Evolutionary conservation across 2,888 invertebrate species (phyloP), one percentile per base, ranked within the genome.

Genomic region (Agrochola circellaris): DNA sequence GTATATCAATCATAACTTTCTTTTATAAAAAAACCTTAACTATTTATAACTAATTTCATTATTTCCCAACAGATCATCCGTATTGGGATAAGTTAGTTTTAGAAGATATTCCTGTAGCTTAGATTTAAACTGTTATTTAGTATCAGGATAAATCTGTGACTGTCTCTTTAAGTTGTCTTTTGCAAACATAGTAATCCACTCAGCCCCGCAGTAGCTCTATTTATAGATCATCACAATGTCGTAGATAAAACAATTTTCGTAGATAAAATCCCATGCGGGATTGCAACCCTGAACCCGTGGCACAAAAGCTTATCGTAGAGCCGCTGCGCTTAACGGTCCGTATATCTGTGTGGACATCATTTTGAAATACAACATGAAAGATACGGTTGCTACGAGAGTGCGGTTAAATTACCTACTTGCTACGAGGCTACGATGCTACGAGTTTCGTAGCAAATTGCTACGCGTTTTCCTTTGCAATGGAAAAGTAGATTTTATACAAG

Each of bases 401-500:
- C 56, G 20, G n/a, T 64, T 38, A 38, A 42, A 70, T 34, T 64
- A 82, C 23, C 51, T 8, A 51, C 48, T 79, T 75, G 71, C 78
- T 81, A 77, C 83, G 61, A 61, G 42, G 56, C 66, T 70, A 78
- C 70, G 54, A 15, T 5, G 30, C 84, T 79, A 73, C 84, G 65
- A 84, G 48, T 56, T 34, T 73, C 65, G 73, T 80, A 80, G 80
- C 80, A 70, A 60, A 26, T 65, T 83, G 78, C 78, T 83, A 80
- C 80, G 83, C 45, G 54, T 65, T 82, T 79, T 67, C 69, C 69
- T 64, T 70, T 69, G 45, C 38, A 34, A 23, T 30, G 17, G 17
- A 56, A 77, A 62, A 67, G n/a, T 38, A 67, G 30, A 48, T 45
- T 64, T 30, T n/a, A 51, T n/a, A 17, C 8, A 48, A 56, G 3